These are phyloP conservation scores for Gambusia affinis DNA, from an alignment of 2,113 vertebrate genomes.

Conservation along the genomic window DNA sequence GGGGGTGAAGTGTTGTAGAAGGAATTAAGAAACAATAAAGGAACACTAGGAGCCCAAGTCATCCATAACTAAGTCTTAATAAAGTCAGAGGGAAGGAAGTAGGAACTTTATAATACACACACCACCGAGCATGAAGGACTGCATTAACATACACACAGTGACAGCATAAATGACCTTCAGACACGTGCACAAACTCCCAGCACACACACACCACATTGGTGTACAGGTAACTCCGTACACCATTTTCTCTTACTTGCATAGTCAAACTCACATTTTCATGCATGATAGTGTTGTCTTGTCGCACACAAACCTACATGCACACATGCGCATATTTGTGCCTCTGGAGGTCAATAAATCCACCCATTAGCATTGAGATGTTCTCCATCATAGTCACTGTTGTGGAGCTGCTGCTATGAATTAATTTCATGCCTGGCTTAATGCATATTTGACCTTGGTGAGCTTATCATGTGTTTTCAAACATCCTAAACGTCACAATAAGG, in stretches of 20 bases:
- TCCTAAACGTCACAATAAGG: not conserved
- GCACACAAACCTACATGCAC: constrained; percentile 8
- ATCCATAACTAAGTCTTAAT: constrained; percentile 49
- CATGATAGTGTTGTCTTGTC: constrained; percentile 12
- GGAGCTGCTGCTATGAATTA: constrained; percentile 57
- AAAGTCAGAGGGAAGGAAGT: constrained; percentile 47
- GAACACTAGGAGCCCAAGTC: constrained; percentile 25
- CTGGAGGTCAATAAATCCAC: constrained; percentile 68
- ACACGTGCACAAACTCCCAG: constrained; percentile 2
- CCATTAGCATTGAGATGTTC: constrained; percentile 73
- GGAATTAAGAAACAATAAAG: constrained; percentile 8
- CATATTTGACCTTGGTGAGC: constrained; percentile 73
- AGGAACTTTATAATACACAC: constrained; percentile 50
- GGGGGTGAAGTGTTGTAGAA: not conserved
- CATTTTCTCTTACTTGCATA: constrained; percentile 12
- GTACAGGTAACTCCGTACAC: constrained; percentile 8
- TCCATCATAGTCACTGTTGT: constrained; percentile 63
- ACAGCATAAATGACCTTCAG: constrained; percentile 43
- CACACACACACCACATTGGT: not conserved
- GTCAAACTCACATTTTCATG: constrained; percentile 12
- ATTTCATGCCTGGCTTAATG: constrained; percentile 68
- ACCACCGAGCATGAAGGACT: constrained; percentile 65
- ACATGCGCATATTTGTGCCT: constrained; percentile 23
- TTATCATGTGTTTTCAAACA: constrained; percentile 12
- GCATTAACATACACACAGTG: constrained; percentile 45